These are phyloP conservation scores for Tetropium fuscum DNA, from an alignment of 2,888 invertebrate species.

Conservation along the genomic window DNA sequence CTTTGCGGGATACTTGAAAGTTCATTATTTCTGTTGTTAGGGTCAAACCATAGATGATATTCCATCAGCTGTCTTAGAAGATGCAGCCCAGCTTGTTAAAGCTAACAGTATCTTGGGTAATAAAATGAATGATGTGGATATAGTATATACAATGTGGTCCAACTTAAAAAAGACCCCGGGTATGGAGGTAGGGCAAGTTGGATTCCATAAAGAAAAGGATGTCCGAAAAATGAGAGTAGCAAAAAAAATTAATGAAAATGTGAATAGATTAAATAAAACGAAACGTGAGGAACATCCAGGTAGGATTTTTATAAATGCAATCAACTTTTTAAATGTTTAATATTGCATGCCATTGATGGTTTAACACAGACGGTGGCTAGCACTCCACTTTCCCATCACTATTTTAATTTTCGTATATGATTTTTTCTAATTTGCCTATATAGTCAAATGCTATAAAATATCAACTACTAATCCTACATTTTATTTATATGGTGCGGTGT, in stretches of 20 bases:
- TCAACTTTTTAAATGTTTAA: too few relatives aligned
- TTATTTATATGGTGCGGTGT: too few relatives aligned
- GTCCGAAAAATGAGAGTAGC: conserved; percentile 89
- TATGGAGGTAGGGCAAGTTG: conserved; percentile 99
- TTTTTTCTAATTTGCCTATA: too few relatives aligned
- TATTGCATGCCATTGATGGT: too few relatives aligned
- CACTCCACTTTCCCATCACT: too few relatives aligned
- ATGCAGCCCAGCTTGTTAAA: conserved; percentile 98
- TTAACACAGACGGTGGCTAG: too few relatives aligned
- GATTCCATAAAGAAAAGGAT: conserved; percentile 91
- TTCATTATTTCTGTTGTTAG: conserved; percentile 66
- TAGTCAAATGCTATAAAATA: too few relatives aligned
- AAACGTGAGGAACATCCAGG: conserved; percentile 79
- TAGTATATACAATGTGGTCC: conserved; percentile 98
- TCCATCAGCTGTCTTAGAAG: conserved; percentile 91
- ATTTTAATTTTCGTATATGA: too few relatives aligned
- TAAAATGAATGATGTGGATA: conserved; percentile 96
- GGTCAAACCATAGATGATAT: conserved; percentile 95
- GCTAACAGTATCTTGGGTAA: conserved; percentile 95
- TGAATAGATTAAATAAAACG: conserved; percentile 96
- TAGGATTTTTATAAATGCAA: too few relatives aligned
- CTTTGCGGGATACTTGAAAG: background rate
- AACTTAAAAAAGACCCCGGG: conserved; percentile 97
- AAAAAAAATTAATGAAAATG: conserved; percentile 88
- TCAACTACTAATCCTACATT: too few relatives aligned